Base-by-base conservation (phyloP, 2,797 vertebrate species). In the Onychomys arenicola region DNA sequence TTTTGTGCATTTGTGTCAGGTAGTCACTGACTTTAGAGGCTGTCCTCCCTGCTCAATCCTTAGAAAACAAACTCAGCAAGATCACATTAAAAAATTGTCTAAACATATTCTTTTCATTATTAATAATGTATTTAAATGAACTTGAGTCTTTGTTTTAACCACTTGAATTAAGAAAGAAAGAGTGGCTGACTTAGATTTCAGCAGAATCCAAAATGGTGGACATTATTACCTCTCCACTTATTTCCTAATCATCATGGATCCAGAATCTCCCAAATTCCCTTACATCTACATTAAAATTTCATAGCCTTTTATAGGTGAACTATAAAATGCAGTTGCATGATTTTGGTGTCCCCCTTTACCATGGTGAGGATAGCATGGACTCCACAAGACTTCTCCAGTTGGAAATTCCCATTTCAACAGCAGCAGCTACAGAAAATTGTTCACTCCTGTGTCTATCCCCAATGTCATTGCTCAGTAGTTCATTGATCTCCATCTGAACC, bases 31-130 rank as follows among this genome's bases (percentile, higher is more conserved):
- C n/a, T 88, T 65, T 65, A 65, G 11, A n/a, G 37, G 10, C 71
- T 93, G 89, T 89, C 21, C 78, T 34, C 11, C 13, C 46, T 89
- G 6, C 21, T 71, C 12, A 71, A 57, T 57, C n/a, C 34, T 76
- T 37, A 93, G 49, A 65, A 88, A 69, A 6, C 12, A 85, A 76
- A 43, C 73, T 83, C 55, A 84, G 63, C 37, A 57, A 71, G 0
- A 65, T 87, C 82, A 25, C 7, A 65, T 78, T 57, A 75, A 86
- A 63, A 59, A n/a, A 25, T 55, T 95, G 2, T 57, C 11, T 92
- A 82, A 49, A 46, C 82, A 61, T 40, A 46, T 46, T 96, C 80
- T 89, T 12, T 80, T 85, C 94, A 32, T 84, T 43, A 55, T 55
- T 52, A 23, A 89, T 77, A 89, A 77, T 17, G 49, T 49, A 49